Percentiles rank a stretch among this genome's conserved stretches.
Evolutionary conservation across 2,888 invertebrate genomes (phyloP).

Genomic region (Poecilus cupreus): DNA sequence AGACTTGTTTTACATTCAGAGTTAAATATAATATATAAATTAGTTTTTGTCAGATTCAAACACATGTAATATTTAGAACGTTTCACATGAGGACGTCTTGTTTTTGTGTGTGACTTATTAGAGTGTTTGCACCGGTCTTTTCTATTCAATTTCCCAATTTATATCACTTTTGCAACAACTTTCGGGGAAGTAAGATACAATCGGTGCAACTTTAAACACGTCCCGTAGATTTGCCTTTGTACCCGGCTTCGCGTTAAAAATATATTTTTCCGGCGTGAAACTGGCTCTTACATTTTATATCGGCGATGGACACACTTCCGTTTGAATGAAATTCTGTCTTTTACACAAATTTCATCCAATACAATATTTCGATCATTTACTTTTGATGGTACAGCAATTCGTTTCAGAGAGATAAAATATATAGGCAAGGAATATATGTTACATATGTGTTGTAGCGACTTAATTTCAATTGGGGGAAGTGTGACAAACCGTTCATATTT

Average conservation of each 20-base stretch:
- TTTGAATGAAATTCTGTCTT: background rate
- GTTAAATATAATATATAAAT: slow-evolving; percentile 48
- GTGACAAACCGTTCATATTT: slow-evolving; percentile 35
- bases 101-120: slow-evolving; percentile 23
- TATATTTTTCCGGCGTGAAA: slow-evolving; percentile 68
- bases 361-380: too few relatives aligned
- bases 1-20: slow-evolving; percentile 51
- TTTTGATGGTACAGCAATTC: too few relatives aligned
- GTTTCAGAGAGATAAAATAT: background rate
- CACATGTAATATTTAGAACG: slow-evolving; percentile 47
- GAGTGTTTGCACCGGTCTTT: slow-evolving; percentile 30
- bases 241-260: slow-evolving; percentile 68
- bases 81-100: background rate
- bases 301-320: background rate
- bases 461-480: background rate
- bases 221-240: slow-evolving; percentile 69
- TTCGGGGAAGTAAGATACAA: slow-evolving; percentile 5
- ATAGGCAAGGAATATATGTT: too few relatives aligned
- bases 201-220: slow-evolving; percentile 59
- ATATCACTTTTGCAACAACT: slow-evolving; percentile 27
- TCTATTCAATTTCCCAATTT: background rate
- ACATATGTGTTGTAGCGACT: background rate
- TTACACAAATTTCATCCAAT: background rate
- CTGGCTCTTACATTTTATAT: slow-evolving; percentile 61
- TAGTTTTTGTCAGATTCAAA: slow-evolving; percentile 47